A percentile compares a stretch with the other conserved stretches of the same genome.
phyloP scores from a whole-genome alignment of 2,113 vertebrate species.

The Oreochromis aureus region DNA sequence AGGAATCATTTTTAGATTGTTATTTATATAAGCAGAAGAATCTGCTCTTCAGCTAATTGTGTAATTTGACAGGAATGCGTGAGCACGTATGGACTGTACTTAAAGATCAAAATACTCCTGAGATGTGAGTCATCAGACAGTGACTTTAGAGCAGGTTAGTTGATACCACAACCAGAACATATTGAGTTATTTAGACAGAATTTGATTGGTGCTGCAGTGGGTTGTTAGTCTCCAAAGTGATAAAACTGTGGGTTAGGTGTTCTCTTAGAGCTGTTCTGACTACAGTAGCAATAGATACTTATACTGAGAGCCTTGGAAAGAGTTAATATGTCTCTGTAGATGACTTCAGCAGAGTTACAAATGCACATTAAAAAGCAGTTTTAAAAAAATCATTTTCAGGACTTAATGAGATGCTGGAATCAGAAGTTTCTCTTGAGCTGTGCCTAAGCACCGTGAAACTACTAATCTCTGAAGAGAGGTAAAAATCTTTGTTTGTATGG shows the following conservation, averaged over 20 bases:
- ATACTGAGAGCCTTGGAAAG: not conserved
- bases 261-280: not conserved
- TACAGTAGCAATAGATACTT: not conserved
- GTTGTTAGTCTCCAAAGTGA: not conserved
- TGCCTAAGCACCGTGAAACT: constrained; percentile 79
- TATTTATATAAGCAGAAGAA: not conserved
- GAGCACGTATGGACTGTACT: constrained; percentile 77
- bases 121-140: constrained; percentile 70
- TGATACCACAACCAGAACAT: not conserved
- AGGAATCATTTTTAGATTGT: not conserved
- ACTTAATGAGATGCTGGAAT: constrained; percentile 71
- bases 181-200: not conserved
- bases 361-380: not conserved
- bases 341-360: not conserved
- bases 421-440: constrained; percentile 74
- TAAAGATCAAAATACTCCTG: constrained; percentile 86
- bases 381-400: constrained; percentile 61
- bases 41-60: not conserved
- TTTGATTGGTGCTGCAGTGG: not conserved
- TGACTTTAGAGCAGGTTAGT: constrained; percentile 78
- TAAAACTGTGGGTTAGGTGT: not conserved
- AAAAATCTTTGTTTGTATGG: not conserved
- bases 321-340: not conserved
- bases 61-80: constrained; percentile 72
- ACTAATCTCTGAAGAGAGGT: constrained; percentile 83